A percentile compares a stretch with the other conserved stretches of the same genome.
These are phyloP conservation scores for Drosophila pruinosa DNA, from an alignment of 1,140 invertebrate species.

Conservation along the genomic window DNA sequence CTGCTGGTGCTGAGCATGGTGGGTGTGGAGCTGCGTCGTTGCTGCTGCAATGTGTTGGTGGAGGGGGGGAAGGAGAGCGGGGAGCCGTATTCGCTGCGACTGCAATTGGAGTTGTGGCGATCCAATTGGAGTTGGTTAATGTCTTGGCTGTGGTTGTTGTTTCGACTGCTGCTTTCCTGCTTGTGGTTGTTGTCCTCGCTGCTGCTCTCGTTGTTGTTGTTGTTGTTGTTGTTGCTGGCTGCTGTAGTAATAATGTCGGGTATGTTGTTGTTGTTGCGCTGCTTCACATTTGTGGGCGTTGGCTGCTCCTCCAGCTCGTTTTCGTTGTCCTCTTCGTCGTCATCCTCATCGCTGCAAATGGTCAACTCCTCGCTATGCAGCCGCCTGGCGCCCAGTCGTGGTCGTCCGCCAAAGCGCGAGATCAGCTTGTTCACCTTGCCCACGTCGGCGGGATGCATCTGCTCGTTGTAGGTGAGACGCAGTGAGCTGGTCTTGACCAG, in stretches of 20 bases:
- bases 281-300: conserved; percentile 24
- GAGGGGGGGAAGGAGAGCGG: conserved; percentile 45
- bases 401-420: conserved; percentile 66
- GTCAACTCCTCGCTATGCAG: conserved; percentile 63
- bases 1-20: conserved; percentile 16
- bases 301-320: background rate
- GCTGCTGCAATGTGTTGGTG: background rate
- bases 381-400: conserved; percentile 43
- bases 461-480: conserved; percentile 72
- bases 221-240: conserved; percentile 19
- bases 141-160: conserved; percentile 17
- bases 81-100: conserved; percentile 64
- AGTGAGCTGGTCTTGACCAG: conserved; percentile 75
- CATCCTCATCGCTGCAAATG: conserved; percentile 30
- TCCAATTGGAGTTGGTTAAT: conserved; percentile 21
- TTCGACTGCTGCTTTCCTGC: conserved; percentile 44
- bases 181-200: conserved; percentile 33
- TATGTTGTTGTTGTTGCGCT: conserved; percentile 34
- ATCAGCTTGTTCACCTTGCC: conserved; percentile 80
- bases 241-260: conserved; percentile 56
- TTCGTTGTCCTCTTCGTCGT: background rate
- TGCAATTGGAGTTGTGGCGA: conserved; percentile 66
- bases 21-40: conserved; percentile 52
- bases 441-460: conserved; percentile 64
- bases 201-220: background rate